Base-by-base conservation (phyloP, 2,888 invertebrate species). In the Nebria brevicollis region DNA sequence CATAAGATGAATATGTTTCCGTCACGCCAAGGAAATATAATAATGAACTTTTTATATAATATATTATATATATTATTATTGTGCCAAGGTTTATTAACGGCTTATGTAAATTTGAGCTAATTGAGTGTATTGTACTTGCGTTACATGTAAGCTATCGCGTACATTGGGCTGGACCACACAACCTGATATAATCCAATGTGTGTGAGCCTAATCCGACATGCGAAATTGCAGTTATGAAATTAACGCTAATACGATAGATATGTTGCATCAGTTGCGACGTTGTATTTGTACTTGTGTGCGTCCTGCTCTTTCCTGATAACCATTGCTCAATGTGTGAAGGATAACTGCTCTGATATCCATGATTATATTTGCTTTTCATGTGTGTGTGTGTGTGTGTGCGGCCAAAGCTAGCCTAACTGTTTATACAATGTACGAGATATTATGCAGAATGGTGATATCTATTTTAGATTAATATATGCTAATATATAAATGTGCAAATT, bases 141-240 rank as follows among this genome's bases (percentile, higher is more conserved):
- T 11, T 34, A 13, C 70, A 34, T 70, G 70, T 70, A 70, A 70
- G 70, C 77, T 54, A 72, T 42, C 43, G 77, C 77, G 68, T 70
- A 70, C 20, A 70, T 66, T n/a, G 64, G 42, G 7, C 11, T 13
- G 54, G 54, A 8, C 54, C 54, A 54, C 54, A 54, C 54, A 54
- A 8, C 20, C 10, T 75, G 43, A 26, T 66, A 65, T 78, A 74
- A 78, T 78, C 79, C 79, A 66, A 73, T 73, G 73, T 80, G 75
- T 75, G 75, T 70, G 70, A 80, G 54, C 75, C 70, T 80, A 80
- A 80, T 80, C 80, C 72, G 20, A 64, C 80, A 72, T 75, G 80
- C 70, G 54, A 80, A 75, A 80, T 72, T 75, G 72, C 41, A 80
- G 80, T 80, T 80, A 80, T 80, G 80, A 80, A 75, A 80, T 80